Evolutionary conservation across 2,113 vertebrate genomes (phyloP), one percentile per base, ranked within the genome.

Genomic region (Sturnira hondurensis): DNA sequence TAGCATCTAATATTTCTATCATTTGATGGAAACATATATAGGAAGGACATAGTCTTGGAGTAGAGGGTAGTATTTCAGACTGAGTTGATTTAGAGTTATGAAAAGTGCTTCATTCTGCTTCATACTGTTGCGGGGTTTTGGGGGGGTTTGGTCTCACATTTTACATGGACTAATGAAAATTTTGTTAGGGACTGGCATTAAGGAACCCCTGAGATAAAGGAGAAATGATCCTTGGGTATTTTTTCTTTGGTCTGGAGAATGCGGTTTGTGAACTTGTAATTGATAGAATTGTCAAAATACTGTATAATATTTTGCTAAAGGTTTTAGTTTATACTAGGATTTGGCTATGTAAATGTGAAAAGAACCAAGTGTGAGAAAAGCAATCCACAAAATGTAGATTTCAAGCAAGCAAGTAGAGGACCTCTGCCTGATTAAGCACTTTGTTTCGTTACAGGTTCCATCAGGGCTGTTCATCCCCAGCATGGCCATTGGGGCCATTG

Each of bases 401-500:
- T 56, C 17, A 16, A 36, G 28, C 5, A 2, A 3, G 2, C 43
- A 13, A n/a, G 26, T 4, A 10, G 74, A 73, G 38, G 36, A 12
- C 16, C 61, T 22, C 31, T 28, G n/a, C 13, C 36, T 89, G 89
- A 45, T 86, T 22, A 43, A 28, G 54, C 38, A 13, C 38, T 83
- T 1, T 93, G 24, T 47, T 88, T 0, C 91, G 94, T 91, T 90
- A 13, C 94, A 99, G 99, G 99, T 99, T 4, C 99, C 99, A 0
- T 99, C 99, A 0, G 99, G 99, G 61, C 94, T 99, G 98, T 99
- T 99, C 98, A 99, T 99, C 97, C 99, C 99, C 91, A 99, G 99
- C 97, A 99, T 99, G 99, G 99, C 99, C 74, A 99, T 99, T 10
- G 99, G 99, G 15, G 99, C 99, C 0, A 99, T 99, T 82, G 99